Base-by-base conservation (phyloP, 1,140 invertebrate species). In the Carcinoscorpius rotundicauda region DNA sequence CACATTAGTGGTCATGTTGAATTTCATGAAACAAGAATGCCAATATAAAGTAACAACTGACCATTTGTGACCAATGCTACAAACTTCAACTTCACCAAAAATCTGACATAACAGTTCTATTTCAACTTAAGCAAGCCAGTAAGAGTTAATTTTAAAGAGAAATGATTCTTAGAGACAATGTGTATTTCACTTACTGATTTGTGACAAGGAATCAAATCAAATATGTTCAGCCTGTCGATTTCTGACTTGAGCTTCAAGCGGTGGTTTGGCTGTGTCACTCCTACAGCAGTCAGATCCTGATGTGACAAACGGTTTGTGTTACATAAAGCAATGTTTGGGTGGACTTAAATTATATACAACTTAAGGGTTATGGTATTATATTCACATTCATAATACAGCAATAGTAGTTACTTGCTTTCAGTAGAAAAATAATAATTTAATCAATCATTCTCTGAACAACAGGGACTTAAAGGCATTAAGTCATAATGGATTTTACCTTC, bases 211-310 rank as follows among this genome's bases (percentile, higher is more conserved):
- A 94, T 78, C 71, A 91, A 92, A 78, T 98, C 94, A 5, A 89
- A 86, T 71, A 97, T 88, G 75, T 93, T 94, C 63, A 98, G 82
- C 74, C 91, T 88, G 59, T 89, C 92, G 72, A 98, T 96, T 80
- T 98, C 93, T 61, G 91, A 85, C 80, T 98, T 98, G 69, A 99
- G 83, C 71, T 88, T 84, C 75, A 97, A 97, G 67, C 96, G 83
- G 78, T 98, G 95, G 76, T 93, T 90, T 51, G 97, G 97, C 79
- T 98, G 97, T 73, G 95, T 97, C 71, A 99, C 96, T 72, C 86
- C 86, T 72, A 87, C 83, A 51, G 84, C 84, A n/a, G 83, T 84
- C 61, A 87, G 75, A 76, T 87, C 85, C 81, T 84, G 71, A 66
- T 75, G 68, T 29, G 29, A 29, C 29, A 29, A 29, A 29, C 29